Evolutionary conservation across 2,113 vertebrate species (phyloP).

Genomic region (Mustela nigripes): DNA sequence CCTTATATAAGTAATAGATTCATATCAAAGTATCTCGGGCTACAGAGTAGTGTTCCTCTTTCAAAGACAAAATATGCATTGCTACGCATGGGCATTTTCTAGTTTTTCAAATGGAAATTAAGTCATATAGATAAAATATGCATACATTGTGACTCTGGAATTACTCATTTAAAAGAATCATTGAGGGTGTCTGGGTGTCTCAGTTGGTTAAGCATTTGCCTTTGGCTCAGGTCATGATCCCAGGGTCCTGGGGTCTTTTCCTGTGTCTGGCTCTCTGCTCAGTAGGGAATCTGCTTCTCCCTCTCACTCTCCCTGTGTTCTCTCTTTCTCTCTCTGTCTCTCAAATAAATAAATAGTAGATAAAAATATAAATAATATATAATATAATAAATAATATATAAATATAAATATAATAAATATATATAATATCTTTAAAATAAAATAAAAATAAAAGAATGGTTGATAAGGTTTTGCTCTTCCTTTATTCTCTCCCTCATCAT

Average conservation of each 20-base stretch:
- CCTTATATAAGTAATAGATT: conserved; percentile 28
- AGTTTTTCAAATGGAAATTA: conserved; percentile 58
- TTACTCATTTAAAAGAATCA: background rate
- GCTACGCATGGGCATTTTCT: background rate
- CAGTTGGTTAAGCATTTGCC: background rate
- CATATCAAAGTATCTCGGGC: conserved; percentile 12
- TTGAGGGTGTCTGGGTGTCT: background rate
- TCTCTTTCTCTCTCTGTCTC: too few relatives aligned
- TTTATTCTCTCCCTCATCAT: background rate
- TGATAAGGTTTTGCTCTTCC: background rate
- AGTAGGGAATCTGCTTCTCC: too few relatives aligned
- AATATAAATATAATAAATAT: too few relatives aligned
- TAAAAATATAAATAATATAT: too few relatives aligned
- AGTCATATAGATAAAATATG: background rate
- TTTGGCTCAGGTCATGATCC: too few relatives aligned
- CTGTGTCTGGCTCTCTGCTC: too few relatives aligned
- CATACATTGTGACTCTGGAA: background rate
- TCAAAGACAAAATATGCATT: conserved; percentile 42
- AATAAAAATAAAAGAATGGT: background rate
- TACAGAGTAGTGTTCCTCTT: background rate
- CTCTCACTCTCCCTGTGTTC: too few relatives aligned
- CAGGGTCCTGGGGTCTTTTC: too few relatives aligned
- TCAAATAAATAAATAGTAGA: too few relatives aligned
- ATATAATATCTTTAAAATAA: background rate
- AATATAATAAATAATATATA: too few relatives aligned